These are phyloP conservation scores for Enoplolaimus lenunculus DNA, from an alignment of 2,888 invertebrate species.

Conservation along the genomic window DNA sequence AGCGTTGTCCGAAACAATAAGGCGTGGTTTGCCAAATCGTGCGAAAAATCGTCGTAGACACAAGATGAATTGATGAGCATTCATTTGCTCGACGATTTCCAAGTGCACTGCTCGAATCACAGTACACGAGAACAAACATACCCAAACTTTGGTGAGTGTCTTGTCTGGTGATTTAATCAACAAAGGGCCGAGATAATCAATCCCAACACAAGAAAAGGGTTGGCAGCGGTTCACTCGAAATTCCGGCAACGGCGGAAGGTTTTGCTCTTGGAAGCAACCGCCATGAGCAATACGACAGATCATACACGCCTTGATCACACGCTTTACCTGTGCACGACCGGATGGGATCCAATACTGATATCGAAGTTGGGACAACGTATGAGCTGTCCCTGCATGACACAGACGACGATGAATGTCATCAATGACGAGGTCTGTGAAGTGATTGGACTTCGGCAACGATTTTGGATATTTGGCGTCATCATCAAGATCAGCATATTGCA, in stretches of 20 bases:
- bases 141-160: background rate
- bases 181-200: slow-evolving; percentile 12
- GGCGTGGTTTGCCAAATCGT: background rate
- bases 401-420: slow-evolving; percentile 3
- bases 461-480: slow-evolving; percentile 8
- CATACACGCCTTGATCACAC: slow-evolving; percentile 1
- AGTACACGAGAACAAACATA: slow-evolving; percentile 15
- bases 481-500: background rate
- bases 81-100: slow-evolving; percentile 8
- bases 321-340: slow-evolving; percentile 11
- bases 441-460: background rate
- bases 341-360: slow-evolving; percentile 6
- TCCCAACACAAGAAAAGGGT: background rate
- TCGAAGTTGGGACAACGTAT: slow-evolving; percentile 9
- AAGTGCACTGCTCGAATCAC: slow-evolving; percentile 7
- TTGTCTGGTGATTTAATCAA: background rate
- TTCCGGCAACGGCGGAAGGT: background rate
- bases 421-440: slow-evolving; percentile 13
- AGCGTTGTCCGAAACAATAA: slow-evolving; percentile 12
- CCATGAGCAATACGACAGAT: background rate
- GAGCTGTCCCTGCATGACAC: background rate
- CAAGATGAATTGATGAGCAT: slow-evolving; percentile 4
- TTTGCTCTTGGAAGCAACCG: background rate
- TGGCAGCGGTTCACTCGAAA: background rate
- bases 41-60: slow-evolving; percentile 12